Base-by-base conservation (phyloP, 2,113 vertebrate genomes). In the Scomber japonicus region DNA sequence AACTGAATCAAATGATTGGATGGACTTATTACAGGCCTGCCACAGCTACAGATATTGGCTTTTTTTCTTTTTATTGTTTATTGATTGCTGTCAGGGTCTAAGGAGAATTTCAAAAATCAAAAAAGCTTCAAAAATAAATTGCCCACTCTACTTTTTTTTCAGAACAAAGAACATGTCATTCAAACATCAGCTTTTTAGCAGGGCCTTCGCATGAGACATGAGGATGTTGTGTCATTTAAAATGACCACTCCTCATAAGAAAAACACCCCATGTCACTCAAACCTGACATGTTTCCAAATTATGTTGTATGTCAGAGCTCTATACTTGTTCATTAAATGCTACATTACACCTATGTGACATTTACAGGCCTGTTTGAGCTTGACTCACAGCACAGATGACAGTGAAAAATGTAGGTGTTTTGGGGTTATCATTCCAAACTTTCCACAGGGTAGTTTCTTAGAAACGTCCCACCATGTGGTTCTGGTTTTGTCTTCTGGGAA, bases 401-500 rank as follows among this genome's bases (percentile, higher is more conserved):
- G 72, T 81, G 74, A 87, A 62, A 64, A 78, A 86, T 87, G 40
- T 3, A 59, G 61, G 59, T 51, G 79, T 54, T 82, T 19, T 79
- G 40, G 27, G 27, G 51, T 62, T 15, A 57, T 69, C 46, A 44
- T 16, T 72, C 45, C 72, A 76, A 83, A 78, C 62, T 61, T 62
- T 71, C 54, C 54, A 74, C 61, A 8, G 53, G 44, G 17, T n/a
- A 16, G 19, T 61, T 86, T 84, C 45, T 31, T 3, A n/a, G 74
- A 79, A 85, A 71, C 74, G 17, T 10, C 4, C 27, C 0, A 2
- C 54, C 88, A 87, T 88, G 63, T 89, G 89, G 82, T 88, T 92
- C 66, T 84, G 72, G 54, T 92, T 92, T 86, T 5, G n/a, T 62
- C 55, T 83, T 88, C 76, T 83, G 71, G 68, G 67, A 90, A 78